Evolutionary conservation across 2,888 invertebrate species (phyloP), one percentile per base, ranked within the genome.

Genomic region (Andrena minutula): DNA sequence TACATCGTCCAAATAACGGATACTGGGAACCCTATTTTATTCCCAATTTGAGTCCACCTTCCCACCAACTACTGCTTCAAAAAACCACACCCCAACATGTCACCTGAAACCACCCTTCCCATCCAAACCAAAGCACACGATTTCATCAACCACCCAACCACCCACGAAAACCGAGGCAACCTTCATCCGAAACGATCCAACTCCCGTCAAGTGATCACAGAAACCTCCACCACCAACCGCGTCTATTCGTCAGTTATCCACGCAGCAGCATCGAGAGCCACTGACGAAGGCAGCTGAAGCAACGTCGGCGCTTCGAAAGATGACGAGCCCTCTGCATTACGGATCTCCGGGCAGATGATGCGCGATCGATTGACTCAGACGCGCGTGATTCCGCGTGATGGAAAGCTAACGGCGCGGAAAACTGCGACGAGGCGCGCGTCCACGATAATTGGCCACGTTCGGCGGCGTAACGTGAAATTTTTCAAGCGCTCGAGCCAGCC

Each of bases 401-500:
- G 12, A n/a, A 3, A 10, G 61, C 41, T 5, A 58, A 20, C 41
- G 30, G 63, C 2, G 23, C 3, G 26, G n/a, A 20, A 23, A 20
- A 60, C 30, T 41, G 49, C 30, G 26, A 51, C 12, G 23, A 56
- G 32, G 53, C 47, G 65, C 30, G 66, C 53, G 81, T 60, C 51
- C 51, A 76, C 58, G 60, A 75, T 89, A 89, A 89, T 87, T 83
- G 87, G 79, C 78, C 66, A 79, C 71, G 72, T 80, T 81, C 68
- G 58, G 69, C 53, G 64, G 82, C 77, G 79, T 78, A 89, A 84
- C 79, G 84, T 86, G 84, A 84, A 88, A 88, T 88, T 89, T 89
- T 89, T 84, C 83, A 78, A 85, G 64, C 82, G 79, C 61, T 71
- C 81, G 78, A 71, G 79, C 35, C 72, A 73, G 49, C 64, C 82